These are phyloP conservation scores for Stichopus horrens DNA, from an alignment of 53 echinoderm and acorn worm genomes.

Conservation along the genomic window DNA sequence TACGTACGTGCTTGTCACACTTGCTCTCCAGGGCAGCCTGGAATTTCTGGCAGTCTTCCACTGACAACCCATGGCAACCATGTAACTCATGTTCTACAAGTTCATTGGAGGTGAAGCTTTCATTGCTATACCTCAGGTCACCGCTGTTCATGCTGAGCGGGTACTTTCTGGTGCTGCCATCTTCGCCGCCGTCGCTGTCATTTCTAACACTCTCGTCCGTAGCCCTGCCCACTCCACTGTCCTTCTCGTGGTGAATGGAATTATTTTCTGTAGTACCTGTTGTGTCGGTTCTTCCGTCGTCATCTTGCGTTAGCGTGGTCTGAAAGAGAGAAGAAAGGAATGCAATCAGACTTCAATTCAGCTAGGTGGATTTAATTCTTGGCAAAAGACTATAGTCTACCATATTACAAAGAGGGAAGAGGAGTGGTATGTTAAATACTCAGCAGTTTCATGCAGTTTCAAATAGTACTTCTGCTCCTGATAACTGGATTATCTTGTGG, in stretches of 20 bases:
- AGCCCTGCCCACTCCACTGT: slow-evolving; percentile 95
- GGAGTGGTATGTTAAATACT: too few species aligned
- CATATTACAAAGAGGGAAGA: too few species aligned
- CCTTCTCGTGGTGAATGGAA: slow-evolving; percentile 93
- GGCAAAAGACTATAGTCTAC: too few species aligned
- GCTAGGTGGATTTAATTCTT: background rate
- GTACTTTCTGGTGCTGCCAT: slow-evolving; percentile 74
- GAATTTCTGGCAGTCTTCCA: slow-evolving; percentile 96
- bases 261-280: slow-evolving; percentile 94
- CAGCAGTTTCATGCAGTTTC: too few species aligned
- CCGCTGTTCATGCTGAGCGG: slow-evolving; percentile 79
- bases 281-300: slow-evolving; percentile 87
- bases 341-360: background rate
- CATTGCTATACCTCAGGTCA: slow-evolving; percentile 91
- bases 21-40: slow-evolving; percentile 90
- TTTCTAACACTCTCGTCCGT: slow-evolving; percentile 93
- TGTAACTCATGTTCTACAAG: slow-evolving; percentile 71
- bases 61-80: slow-evolving; percentile 70
- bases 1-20: slow-evolving; percentile 92
- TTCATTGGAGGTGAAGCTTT: slow-evolving; percentile 95
- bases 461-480: too few species aligned
- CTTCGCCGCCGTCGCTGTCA: slow-evolving; percentile 81
- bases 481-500: too few species aligned
- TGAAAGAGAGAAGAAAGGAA: background rate
- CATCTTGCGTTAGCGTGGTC: slow-evolving; percentile 62